phyloP scores from a whole-genome alignment of 2,797 vertebrate species.

The Anolis apletophallus region DNA sequence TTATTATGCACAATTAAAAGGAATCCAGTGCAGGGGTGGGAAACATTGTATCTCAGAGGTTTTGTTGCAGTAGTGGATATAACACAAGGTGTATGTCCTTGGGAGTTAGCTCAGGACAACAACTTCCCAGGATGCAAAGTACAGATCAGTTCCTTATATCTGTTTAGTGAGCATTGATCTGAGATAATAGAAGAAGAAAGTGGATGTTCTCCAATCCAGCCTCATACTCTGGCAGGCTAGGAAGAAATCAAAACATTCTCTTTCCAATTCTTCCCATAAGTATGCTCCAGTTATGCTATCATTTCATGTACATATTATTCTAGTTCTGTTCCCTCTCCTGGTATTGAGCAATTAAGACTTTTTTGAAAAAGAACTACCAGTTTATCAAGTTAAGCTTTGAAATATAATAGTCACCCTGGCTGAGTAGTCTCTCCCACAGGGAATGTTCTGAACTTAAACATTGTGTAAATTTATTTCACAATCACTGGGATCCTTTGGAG shows the following conservation, averaged over 20 bases:
- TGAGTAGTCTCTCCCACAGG: neutral
- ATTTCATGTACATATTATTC: neutral
- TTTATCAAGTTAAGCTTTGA: neutral
- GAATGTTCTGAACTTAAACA: neutral
- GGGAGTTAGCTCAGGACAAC: too few species aligned
- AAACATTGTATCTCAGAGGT: neutral
- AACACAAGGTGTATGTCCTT: too few species aligned
- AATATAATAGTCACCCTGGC: conserved; percentile 1
- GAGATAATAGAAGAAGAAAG: neutral
- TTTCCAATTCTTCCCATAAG: neutral
- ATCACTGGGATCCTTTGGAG: neutral
- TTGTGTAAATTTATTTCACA: conserved; percentile 7
- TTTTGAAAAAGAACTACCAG: neutral
- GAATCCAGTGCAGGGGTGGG: too few species aligned
- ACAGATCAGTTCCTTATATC: too few species aligned
- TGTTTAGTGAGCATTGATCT: too few species aligned
- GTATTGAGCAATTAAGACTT: neutral
- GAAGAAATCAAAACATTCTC: neutral
- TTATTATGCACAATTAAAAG: neutral
- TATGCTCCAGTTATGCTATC: neutral
- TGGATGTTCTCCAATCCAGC: neutral
- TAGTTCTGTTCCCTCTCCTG: neutral
- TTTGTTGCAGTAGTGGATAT: too few species aligned
- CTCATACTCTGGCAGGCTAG: neutral
- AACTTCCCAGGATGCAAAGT: too few species aligned